Base-by-base conservation (phyloP, 2,797 vertebrate species). In the Buceros bicornis region DNA sequence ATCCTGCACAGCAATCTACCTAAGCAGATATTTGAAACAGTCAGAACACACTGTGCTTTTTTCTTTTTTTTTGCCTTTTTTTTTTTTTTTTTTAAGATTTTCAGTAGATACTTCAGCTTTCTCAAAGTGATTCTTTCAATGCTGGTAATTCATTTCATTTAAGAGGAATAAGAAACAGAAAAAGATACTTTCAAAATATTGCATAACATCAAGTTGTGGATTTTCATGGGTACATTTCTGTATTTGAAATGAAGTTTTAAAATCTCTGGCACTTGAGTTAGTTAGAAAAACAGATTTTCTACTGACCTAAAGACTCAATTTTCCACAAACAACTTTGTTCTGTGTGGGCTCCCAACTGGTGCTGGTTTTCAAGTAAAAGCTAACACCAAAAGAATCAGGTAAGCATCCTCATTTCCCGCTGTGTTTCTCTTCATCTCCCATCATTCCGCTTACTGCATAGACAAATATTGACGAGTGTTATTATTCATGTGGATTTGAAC, bases 261-360 rank as follows among this genome's bases (percentile, higher is more conserved):
- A 79, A 89, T 64, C 65, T 73, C 58, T 82, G 76, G 58, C 91
- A 91, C 86, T 96, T 94, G 50, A 96, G 77, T 96, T 95, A 94
- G 94, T 95, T 96, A 72, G 65, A 95, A 95, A 83, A 96, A 81
- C 81, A 87, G 24, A 71, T 82, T 96, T 92, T 79, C 87, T 97
- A 71, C 66, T 95, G 88, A 93, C 69, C 79, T 83, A 45, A 29
- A 95, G 81, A 94, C 50, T 90, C 85, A 82, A 92, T 96, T 22
- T 87, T 78, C 76, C 37, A 58, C 17, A 88, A 97, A 95, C 83
- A 96, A 76, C 88, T 79, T 89, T 67, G 25, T 90, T 73, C 45
- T 31, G 0, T 53, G 37, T 77, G 40, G 89, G 43, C 43, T 89
- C 43, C 73, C 61, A 93, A 40, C 16, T 84, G 45, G 42, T 84